A percentile compares a stretch with the other conserved stretches of the same genome.
Conservation (phyloP, 1,140 invertebrate species). For the Drosophila mayri region DNA sequence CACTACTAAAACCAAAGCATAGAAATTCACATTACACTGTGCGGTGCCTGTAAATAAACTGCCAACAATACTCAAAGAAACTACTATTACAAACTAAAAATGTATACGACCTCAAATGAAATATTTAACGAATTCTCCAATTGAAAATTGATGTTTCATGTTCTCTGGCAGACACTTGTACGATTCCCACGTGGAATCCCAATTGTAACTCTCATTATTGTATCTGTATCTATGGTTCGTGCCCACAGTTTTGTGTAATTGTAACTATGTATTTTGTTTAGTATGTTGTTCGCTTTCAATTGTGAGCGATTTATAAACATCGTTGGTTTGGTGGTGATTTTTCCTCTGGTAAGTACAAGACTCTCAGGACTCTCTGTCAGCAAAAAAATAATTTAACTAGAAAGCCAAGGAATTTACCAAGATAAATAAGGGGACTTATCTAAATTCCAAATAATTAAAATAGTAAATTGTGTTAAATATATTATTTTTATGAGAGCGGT, state of each 20-base stretch:
- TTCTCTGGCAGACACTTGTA: conserved; percentile 30
- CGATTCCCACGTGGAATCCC: conserved; percentile 25
- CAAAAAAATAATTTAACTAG: background rate
- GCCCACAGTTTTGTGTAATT: conserved; percentile 77
- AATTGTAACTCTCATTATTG: conserved; percentile 4
- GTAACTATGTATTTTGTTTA: conserved; percentile 66
- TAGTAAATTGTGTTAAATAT: background rate
- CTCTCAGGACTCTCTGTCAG: background rate
- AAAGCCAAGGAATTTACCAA: too few relatives aligned
- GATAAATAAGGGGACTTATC: background rate
- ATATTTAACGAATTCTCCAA: conserved; percentile 80
- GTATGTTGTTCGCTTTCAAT: conserved; percentile 50
- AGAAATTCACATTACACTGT: conserved; percentile 79
- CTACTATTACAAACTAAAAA: conserved; percentile 48
- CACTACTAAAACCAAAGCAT: conserved; percentile 75
- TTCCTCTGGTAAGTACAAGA: conserved; percentile 60
- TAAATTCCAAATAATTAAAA: background rate
- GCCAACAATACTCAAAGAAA: conserved; percentile 52
- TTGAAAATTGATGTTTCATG: conserved; percentile 38
- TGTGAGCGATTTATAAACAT: conserved; percentile 22
- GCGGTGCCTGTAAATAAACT: conserved; percentile 83
- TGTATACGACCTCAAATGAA: conserved; percentile 66
- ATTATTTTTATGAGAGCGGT: background rate
- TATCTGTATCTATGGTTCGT: conserved; percentile 48
- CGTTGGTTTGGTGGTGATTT: conserved; percentile 62